phyloP scores from a whole-genome alignment of 1,140 invertebrate species.

The Scylla paramamosain region DNA sequence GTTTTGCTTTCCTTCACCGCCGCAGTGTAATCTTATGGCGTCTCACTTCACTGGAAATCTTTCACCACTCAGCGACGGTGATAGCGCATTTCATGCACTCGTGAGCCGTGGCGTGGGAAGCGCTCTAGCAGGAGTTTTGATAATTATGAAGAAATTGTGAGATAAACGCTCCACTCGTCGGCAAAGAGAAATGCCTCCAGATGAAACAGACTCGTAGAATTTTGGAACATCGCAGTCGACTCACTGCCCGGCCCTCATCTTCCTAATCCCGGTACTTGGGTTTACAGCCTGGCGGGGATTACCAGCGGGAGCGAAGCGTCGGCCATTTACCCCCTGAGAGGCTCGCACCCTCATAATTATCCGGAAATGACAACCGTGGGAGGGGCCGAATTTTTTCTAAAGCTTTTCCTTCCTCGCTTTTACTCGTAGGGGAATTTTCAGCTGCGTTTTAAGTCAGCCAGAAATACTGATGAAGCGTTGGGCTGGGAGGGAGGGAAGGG shows the following conservation, averaged over 20 bases:
- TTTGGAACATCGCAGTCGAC: slow-evolving; percentile 24
- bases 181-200: not conserved
- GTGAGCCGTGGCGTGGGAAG: too few species aligned
- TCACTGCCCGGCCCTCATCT: slow-evolving; percentile 40
- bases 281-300: slow-evolving; percentile 60
- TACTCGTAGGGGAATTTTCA: not conserved
- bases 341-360: slow-evolving; percentile 60
- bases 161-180: not conserved
- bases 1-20: not conserved
- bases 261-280: slow-evolving; percentile 61
- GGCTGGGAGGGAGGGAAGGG: not conserved
- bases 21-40: not conserved
- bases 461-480: not conserved
- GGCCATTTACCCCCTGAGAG: slow-evolving; percentile 47
- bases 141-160: not conserved
- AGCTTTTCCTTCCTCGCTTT: not conserved
- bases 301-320: slow-evolving; percentile 39
- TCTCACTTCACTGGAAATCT: not conserved
- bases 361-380: slow-evolving; percentile 52
- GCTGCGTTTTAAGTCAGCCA: slow-evolving; percentile 10
- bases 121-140: not conserved
- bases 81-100: not conserved
- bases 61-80: not conserved
- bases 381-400: not conserved
- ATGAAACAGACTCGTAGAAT: slow-evolving; percentile 38